phyloP scores from a whole-genome alignment of 2,113 vertebrate genomes.

The Apteryx owenii region DNA sequence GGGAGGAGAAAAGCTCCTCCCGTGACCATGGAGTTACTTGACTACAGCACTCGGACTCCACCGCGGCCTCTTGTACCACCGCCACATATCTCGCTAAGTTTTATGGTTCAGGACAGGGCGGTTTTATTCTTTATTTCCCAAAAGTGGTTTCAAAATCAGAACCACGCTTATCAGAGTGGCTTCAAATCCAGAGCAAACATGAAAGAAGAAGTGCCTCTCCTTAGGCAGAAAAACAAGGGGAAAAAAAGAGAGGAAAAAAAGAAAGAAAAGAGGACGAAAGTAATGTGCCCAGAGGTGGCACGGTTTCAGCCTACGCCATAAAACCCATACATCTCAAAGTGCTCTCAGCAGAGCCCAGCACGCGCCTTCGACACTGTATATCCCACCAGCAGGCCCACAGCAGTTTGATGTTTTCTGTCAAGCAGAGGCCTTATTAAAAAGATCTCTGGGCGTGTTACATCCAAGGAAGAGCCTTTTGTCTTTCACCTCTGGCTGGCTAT shows the following conservation, averaged over 20 bases:
- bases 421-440: slow-evolving; percentile 9
- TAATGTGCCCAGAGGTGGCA: background rate
- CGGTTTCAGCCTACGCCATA: background rate
- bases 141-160: background rate
- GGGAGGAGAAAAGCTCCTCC: no score
- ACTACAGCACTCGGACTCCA: rapidly evolving
- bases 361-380: background rate
- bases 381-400: background rate
- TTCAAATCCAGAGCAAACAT: slow-evolving; percentile 17
- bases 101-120: background rate
- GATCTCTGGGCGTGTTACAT: background rate
- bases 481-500: background rate
- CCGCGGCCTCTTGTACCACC: background rate
- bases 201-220: background rate
- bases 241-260: background rate
- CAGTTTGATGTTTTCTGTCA: slow-evolving; percentile 17
- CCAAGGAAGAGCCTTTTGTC: slow-evolving; percentile 7
- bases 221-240: background rate
- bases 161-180: background rate
- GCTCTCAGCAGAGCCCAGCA: background rate
- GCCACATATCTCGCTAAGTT: background rate
- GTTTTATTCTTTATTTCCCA: background rate
- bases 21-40: background rate
- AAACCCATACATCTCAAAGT: background rate
- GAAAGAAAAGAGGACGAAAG: background rate